Evolutionary conservation across 2,888 invertebrate species (phyloP), one percentile per base, ranked within the genome.

Genomic region (Pyrgus malvae): DNA sequence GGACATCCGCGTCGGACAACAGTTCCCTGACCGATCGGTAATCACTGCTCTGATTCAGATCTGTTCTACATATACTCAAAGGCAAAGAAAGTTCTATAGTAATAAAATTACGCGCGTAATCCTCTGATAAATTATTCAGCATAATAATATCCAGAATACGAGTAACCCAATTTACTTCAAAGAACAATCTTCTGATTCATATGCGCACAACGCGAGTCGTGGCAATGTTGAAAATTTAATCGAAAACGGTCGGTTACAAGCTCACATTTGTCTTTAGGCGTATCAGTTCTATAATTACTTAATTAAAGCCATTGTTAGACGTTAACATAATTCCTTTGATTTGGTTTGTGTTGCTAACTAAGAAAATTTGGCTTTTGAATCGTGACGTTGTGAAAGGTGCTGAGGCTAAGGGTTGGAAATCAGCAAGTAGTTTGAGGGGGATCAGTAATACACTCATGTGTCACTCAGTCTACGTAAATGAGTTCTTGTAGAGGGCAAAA

Each of bases 201-300:
- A 42, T 50, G 50, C 50, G 17, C 21, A 27, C 19, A 25, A 35
- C 25, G 50, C n/a, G 12, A 48, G 12, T 31, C 16, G 31, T 19
- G 19, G 6, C 21, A 41, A 25, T 9, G 41, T 17, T 59, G 57
- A 57, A 57, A 59, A 59, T 57, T 57, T 53, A 59, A 59, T 57
- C 50, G 55, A 57, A 59, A 55, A 40, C 50, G 41, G 31, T 21
- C 51, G 40, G 23, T 55, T 55, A 55, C 56, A 31, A 54, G 31
- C 23, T 40, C 42, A 31, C 16, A 25, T 8, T 16, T 48, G 23
- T 44, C 11, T 35, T 23, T 35, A 37, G 25, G 25, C 37, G 25
- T 48, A 48, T 48, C 35, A 37, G 35, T 37, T 23, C 14, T 23
- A 25, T 25, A 48, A 25, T 37, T 48, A 48, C 35, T 48, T 46